A percentile compares a stretch with the other conserved stretches of the same genome.
Evolutionary conservation across 2,888 invertebrate species (phyloP).

Genomic region (Halictus ligatus): DNA sequence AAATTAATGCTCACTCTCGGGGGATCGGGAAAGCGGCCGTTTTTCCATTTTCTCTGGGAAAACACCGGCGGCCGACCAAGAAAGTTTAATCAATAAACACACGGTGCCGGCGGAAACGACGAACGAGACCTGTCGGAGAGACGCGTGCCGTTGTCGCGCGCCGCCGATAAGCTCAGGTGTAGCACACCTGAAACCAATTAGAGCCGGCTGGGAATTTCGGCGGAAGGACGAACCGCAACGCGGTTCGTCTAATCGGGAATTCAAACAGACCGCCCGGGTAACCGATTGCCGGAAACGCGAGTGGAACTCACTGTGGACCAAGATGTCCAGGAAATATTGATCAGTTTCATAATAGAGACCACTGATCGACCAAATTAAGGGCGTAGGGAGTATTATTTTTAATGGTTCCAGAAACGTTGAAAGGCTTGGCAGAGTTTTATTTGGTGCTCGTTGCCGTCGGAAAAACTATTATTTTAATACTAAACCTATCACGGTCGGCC

Average conservation of each 20-base stretch:
- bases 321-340: not conserved
- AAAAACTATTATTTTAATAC: too few species aligned
- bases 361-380: not conserved
- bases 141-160: conserved; percentile 45
- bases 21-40: not conserved
- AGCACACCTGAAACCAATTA: conserved; percentile 22
- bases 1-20: conserved; percentile 1
- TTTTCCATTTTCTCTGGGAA: conserved; percentile 8
- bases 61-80: conserved; percentile 24
- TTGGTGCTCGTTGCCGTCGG: too few species aligned
- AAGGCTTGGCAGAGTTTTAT: too few species aligned
- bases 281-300: not conserved
- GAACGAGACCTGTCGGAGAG: conserved; percentile 19
- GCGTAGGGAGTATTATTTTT: not conserved
- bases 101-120: conserved; percentile 32
- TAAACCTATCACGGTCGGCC: too few species aligned
- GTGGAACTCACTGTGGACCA: not conserved
- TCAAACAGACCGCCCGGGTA: not conserved
- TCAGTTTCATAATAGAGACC: not conserved
- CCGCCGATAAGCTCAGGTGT: conserved; percentile 41
- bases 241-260: conserved; percentile 10
- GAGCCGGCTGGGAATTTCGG: conserved; percentile 4
- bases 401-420: too few species aligned
- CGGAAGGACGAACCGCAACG: not conserved
- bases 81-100: conserved; percentile 46